Percentiles rank a stretch among this genome's conserved stretches.
Evolutionary conservation across 2,113 vertebrate genomes (phyloP).

Genomic region (Tychaedon coryphoeus): DNA sequence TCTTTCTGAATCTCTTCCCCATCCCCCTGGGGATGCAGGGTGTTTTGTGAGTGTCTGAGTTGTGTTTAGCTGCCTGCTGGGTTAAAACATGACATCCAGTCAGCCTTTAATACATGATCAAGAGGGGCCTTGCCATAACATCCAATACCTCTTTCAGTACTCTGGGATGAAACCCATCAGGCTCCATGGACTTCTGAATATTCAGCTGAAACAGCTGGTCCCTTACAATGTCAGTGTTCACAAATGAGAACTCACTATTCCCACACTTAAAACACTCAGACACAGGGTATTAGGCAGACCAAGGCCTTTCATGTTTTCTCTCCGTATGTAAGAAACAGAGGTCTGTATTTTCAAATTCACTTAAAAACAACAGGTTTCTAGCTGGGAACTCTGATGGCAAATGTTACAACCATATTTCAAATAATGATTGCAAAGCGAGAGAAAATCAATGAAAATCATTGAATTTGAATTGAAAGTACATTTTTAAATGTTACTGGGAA

Average conservation of each 20-base stretch:
- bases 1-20: not conserved
- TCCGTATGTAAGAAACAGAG: not conserved
- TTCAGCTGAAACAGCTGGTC: not conserved
- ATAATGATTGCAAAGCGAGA: not conserved
- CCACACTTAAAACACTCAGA: not conserved
- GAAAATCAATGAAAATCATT: not conserved
- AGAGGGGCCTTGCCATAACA: not conserved
- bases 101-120: not conserved
- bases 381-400: not conserved
- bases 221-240: not conserved
- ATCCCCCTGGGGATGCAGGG: not conserved
- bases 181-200: not conserved
- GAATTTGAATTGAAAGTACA: not conserved
- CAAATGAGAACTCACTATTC: not conserved
- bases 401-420: not conserved
- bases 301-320: not conserved
- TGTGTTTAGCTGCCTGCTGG: not conserved
- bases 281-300: not conserved
- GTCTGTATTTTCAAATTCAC: not conserved
- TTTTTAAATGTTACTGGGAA: not conserved
- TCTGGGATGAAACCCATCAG: not conserved
- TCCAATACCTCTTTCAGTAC: not conserved
- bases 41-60: not conserved
- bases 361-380: not conserved
- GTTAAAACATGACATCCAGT: not conserved